Evolutionary conservation across 2,113 vertebrate genomes (phyloP).

Genomic region (Saguinus imperator): DNA sequence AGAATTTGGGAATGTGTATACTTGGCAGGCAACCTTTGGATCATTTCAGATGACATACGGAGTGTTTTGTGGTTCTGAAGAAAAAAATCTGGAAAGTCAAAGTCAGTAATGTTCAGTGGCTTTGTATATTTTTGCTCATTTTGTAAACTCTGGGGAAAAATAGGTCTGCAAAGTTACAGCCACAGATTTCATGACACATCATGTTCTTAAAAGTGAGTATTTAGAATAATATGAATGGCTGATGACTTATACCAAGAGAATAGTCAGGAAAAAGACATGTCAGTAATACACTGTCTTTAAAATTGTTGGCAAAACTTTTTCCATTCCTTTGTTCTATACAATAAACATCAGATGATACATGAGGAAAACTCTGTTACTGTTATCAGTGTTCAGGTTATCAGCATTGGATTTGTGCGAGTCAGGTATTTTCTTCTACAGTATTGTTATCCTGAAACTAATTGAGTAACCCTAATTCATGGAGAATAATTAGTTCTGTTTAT

Average conservation of each 20-base stretch:
- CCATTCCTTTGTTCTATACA: background rate
- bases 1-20: background rate
- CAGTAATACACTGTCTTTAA: background rate
- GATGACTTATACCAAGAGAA: background rate
- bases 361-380: background rate
- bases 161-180: background rate
- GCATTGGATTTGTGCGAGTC: background rate
- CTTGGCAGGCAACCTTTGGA: background rate
- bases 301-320: background rate
- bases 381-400: background rate
- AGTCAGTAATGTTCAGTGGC: background rate
- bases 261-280: background rate
- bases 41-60: background rate
- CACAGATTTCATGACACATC: conserved; percentile 35
- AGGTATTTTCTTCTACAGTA: background rate
- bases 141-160: conserved; percentile 28
- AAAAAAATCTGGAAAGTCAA: conserved; percentile 20
- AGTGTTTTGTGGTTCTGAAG: conserved; percentile 7
- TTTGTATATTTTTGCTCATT: conserved; percentile 12
- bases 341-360: background rate
- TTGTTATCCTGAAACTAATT: background rate
- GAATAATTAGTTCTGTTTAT: background rate
- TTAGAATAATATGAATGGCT: conserved; percentile 50
- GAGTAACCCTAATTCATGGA: background rate
- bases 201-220: conserved; percentile 35